Base-by-base conservation (phyloP, 2,888 invertebrate species). In the Nasonovia ribisnigri region DNA sequence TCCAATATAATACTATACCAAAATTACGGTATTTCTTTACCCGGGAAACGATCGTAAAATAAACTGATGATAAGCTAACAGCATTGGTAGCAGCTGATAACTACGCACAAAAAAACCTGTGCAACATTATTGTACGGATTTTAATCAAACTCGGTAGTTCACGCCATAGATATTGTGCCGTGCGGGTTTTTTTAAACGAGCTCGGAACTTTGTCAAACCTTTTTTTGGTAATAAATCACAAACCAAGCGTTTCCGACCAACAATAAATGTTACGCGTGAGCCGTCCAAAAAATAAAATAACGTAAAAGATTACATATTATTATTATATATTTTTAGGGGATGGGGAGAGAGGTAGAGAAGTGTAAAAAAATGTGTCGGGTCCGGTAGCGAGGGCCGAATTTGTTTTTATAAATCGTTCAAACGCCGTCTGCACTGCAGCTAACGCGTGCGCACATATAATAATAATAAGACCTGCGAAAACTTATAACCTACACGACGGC, bases 391-490 rank as follows among this genome's bases (percentile, higher is more conserved):
- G 8, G 36, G 36, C 77, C 77, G 77, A 77, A 77, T 77, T 77
- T 77, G 77, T 77, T 77, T 36, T 42, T 77, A 77, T 77, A 77
- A 77, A 77, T 77, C 36, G 77, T 77, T 46, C 16, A 46, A 5
- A 48, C 29, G 13, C 13, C 10, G 43, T 16, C 86, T 46, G 36
- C 46, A 86, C 46, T 48, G 20, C 46, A 86, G 20, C 42, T n/a
- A 8, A 42, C 54, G 54, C 54, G 16, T 57, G 42, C 54, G 36
- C 16, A 42, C 88, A 36, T 36, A 10, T 54, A 88, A 42, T 43
- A n/a, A 89, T 60, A 90, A 67, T 90, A 88, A 54, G 51, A 91
- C 84, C 42, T 84, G 20, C 84, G 91, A 91, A 91, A 91, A 91
- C 91, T 91, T 88, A 54, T 86, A 91, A 91, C 84, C 84, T 91